Percentiles rank a stretch among this genome's conserved stretches.
Conservation (phyloP, 2,113 vertebrate genomes). For the Labeo catla region DNA sequence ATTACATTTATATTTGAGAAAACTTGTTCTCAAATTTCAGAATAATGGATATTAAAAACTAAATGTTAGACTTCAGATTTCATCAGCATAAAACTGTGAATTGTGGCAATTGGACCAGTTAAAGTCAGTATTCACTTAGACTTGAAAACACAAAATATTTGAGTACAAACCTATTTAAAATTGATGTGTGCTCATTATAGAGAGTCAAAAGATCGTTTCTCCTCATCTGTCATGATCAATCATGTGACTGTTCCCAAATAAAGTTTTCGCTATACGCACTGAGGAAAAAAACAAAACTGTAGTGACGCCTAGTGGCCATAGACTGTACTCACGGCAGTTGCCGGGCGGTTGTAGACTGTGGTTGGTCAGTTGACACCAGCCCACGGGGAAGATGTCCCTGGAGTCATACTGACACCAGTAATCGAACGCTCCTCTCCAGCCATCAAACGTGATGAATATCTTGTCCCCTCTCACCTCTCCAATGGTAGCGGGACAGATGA, state of each 20-base stretch:
- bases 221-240: not conserved
- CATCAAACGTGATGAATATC: conserved; percentile 92
- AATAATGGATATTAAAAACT: not conserved
- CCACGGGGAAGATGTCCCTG: conserved; percentile 93
- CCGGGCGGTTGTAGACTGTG: conserved; percentile 92
- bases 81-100: not conserved
- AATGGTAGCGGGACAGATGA: conserved; percentile 95
- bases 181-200: not conserved
- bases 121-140: not conserved
- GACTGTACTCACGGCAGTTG: conserved; percentile 82
- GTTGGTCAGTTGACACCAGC: conserved; percentile 92
- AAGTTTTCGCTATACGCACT: not conserved
- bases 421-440: conserved; percentile 93
- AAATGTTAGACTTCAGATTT: not conserved
- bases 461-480: conserved; percentile 87
- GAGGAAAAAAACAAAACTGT: conserved; percentile 29
- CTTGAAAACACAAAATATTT: not conserved
- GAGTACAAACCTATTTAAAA: not conserved
- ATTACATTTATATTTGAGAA: too few relatives aligned
- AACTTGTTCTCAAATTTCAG: not conserved
- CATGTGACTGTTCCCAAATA: not conserved
- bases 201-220: too few relatives aligned
- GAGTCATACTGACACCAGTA: conserved; percentile 96
- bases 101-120: not conserved
- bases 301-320: conserved; percentile 63